Evolutionary conservation across 2,113 vertebrate species (phyloP), one percentile per base, ranked within the genome.

Genomic region (Notiomystis cincta): DNA sequence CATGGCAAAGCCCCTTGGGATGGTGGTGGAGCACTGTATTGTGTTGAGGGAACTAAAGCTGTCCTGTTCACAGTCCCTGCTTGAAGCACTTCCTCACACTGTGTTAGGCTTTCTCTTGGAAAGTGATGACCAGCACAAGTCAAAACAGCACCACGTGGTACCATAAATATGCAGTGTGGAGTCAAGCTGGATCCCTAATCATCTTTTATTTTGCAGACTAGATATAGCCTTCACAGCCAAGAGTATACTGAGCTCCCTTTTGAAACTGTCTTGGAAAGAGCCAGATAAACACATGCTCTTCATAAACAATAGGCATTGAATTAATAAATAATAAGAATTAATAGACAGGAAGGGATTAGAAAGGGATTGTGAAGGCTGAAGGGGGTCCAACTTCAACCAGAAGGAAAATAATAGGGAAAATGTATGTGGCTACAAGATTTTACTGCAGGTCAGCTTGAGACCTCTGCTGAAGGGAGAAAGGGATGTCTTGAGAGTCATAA

Each of bases 311-410:
- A 53, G 27, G 24, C 19, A 72, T 1, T 45, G 11, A 87, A 81
- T 76, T 51, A 0, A 47, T 54, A 79, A 90, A 75, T 47, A 37
- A 37, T 25, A 84, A 37, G 12, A 76, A 51, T 14, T 53, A 22
- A 51, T 24, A 19, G 22, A 2, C 19, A 69, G 31, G 17, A 48
- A 53, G 9, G 10, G 23, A 38, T 83, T 65, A 66, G 30, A 35
- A 81, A 66, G 21, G 31, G 16, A 77, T 62, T 25, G 12, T 33
- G 60, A 87, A 76, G 21, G 38, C 21, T 87, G 56, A 40, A 87
- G 17, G 6, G 5, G 2, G 5, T 54, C 15, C 6, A 76, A 0
- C 13, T 65, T 73, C 60, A 83, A 56, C 9, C 61, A 25, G 3
- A 7, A 40, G 15, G 10, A 11, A 11, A 60, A 65, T 38, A 50